These are phyloP conservation scores for Epiblema foenella DNA, from an alignment of 2,888 invertebrate genomes.

Conservation along the genomic window DNA sequence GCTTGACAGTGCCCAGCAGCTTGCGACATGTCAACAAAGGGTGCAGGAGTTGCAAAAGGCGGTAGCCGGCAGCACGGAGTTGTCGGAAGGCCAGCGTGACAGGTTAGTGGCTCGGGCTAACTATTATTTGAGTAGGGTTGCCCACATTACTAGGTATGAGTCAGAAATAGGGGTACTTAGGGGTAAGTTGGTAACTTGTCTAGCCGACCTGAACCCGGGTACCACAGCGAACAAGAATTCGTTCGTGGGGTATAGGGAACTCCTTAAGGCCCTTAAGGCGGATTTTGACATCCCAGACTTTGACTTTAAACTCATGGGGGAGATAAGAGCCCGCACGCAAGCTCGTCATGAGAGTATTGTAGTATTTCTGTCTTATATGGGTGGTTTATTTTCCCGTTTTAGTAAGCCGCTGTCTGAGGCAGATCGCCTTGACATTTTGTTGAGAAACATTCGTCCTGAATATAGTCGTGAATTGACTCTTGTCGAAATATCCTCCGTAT, in stretches of 20 bases:
- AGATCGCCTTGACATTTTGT: not conserved
- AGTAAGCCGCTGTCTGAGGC: not conserved
- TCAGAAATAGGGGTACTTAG: not conserved
- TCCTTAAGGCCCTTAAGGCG: not conserved
- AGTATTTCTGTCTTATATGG: not conserved
- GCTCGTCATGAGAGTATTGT: not conserved
- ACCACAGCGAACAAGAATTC: not conserved
- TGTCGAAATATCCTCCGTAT: too few species aligned
- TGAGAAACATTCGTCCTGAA: not conserved
- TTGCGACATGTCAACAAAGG: not conserved
- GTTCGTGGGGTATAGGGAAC: not conserved
- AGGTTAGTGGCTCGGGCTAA: too few species aligned
- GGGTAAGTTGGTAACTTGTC: not conserved
- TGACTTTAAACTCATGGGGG: not conserved
- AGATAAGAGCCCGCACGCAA: constrained; percentile 3
- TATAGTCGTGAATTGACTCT: not conserved
- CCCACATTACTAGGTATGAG: too few species aligned
- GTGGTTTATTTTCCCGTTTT: not conserved
- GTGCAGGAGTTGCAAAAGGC: not conserved
- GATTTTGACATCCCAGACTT: not conserved
- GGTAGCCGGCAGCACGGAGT: not conserved
- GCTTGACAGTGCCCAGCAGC: not conserved
- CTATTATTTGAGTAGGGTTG: too few species aligned
- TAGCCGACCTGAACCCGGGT: not conserved
- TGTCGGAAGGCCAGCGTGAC: too few species aligned